phyloP scores from a whole-genome alignment of 2,113 vertebrate species.

The Silurus glanis region DNA sequence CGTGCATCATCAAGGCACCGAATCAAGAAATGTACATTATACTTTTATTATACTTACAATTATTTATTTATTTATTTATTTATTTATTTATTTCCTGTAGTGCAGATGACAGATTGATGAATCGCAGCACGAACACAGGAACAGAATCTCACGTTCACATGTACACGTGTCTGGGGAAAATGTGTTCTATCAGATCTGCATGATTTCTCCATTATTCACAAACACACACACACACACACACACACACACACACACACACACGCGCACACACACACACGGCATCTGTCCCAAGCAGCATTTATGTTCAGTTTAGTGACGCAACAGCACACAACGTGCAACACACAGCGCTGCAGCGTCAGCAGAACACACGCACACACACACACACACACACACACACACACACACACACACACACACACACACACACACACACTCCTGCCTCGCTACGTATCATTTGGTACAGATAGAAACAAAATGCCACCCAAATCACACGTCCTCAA shows the following conservation, averaged over 20 bases:
- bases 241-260: too few species aligned
- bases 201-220: conserved; percentile 1
- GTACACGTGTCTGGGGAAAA: background rate
- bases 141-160: background rate
- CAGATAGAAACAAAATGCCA: background rate
- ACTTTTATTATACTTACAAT: too few species aligned
- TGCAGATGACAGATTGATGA: background rate
- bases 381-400: background rate
- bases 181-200: background rate
- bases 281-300: background rate
- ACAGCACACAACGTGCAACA: background rate
- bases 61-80: background rate
- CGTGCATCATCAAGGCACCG: too few species aligned
- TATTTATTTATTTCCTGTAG: background rate
- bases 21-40: too few species aligned
- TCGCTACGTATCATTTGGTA: background rate
- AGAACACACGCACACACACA: background rate
- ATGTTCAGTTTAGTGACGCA: background rate
- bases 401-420: background rate
- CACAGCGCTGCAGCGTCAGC: background rate
- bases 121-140: background rate
- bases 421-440: background rate
- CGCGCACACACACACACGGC: too few species aligned
- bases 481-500: background rate
- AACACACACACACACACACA: too few species aligned